Conservation (phyloP, 2,113 vertebrate species). For the Myrmecobius fasciatus region DNA sequence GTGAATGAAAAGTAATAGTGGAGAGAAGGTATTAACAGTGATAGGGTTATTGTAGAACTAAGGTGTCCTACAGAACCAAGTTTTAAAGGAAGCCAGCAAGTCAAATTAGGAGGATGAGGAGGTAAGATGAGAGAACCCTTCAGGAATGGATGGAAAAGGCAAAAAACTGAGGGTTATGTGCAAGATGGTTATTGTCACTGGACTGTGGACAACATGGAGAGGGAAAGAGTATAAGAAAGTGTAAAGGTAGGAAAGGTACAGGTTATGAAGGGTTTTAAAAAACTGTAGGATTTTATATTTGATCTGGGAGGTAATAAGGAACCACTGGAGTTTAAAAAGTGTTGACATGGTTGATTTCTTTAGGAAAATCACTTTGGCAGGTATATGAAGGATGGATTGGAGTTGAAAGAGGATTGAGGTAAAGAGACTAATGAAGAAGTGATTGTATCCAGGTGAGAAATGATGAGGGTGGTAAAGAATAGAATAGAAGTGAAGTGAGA, state of each 20-base stretch:
- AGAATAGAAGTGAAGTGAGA: background rate
- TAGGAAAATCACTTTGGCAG: background rate
- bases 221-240: background rate
- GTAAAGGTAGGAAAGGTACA: background rate
- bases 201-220: background rate
- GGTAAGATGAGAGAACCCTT: background rate
- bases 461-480: background rate
- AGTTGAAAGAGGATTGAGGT: background rate
- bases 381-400: background rate
- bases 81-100: background rate
- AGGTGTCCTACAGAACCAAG: background rate
- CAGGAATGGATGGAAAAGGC: background rate
- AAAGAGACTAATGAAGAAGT: background rate
- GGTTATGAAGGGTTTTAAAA: background rate
- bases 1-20: background rate
- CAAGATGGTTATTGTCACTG: background rate
- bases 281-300: background rate
- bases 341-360: background rate
- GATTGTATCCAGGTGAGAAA: background rate
- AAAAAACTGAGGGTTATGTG: background rate
- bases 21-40: background rate
- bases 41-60: no score
- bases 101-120: background rate
- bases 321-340: background rate
- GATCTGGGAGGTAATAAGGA: background rate